Evolutionary conservation across 1,140 invertebrate species (phyloP), one percentile per base, ranked within the genome.

Genomic region (Rhagoletis zephyria): DNA sequence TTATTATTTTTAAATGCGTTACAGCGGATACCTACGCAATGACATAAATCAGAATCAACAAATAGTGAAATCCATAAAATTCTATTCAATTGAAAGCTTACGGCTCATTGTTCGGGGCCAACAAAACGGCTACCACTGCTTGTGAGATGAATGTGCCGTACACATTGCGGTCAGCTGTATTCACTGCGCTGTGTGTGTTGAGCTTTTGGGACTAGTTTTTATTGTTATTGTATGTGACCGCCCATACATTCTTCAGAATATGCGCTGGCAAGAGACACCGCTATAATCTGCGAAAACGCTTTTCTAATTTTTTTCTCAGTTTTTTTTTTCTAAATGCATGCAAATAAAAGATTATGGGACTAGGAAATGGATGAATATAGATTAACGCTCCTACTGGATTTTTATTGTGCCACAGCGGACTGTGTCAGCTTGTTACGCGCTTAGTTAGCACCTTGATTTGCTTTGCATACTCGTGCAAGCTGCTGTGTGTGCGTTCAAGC

Each of bases 201-300:
- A 40, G 30, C 30, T 64, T 64, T 64, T n/a, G 63, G n/a, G 9
- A 12, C 9, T 30, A 67, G 1, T 67, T 10, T 67, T 42, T 42
- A 40, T 67, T 67, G 40, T 12, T 40, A 67, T 30, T 42, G 19
- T 67, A 10, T 2, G 30, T 67, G 64, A 67, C 42, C 14, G 67
- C 70, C 45, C 16, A n/a, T 48, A 48, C 45, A 12, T 74, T 40
- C 42, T 63, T 7, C 61, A 12, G 48, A 19, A 16, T 45, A 48
- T 42, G 16, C 40, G 48, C 56, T 81, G 45, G 51, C 74, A 19
- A 42, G 45, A 81, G 56, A 16, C 74, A 56, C 74, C 48, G 74
- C 74, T 81, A 81, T 81, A 81, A 81, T 56, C 74, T 56, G 48
- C 48, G 67, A 12, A 63, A 16, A 67, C n/a, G 64, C 64, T 30